These are phyloP conservation scores for Galeopterus variegatus DNA, from an alignment of 2,113 vertebrate genomes.

Conservation along the genomic window DNA sequence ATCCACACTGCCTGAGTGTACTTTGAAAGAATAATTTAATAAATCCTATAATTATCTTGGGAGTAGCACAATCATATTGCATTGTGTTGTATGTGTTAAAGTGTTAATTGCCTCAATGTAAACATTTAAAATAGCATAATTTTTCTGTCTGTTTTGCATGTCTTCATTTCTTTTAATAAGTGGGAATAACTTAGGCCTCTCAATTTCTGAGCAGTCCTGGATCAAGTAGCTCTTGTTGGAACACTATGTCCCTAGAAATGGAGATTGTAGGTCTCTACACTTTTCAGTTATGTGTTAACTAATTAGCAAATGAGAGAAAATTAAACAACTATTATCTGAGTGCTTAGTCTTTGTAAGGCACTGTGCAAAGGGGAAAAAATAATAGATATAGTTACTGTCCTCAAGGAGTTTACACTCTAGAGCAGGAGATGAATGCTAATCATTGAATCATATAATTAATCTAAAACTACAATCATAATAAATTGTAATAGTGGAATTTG, in stretches of 20 bases:
- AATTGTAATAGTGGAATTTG: background rate
- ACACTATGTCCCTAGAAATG: background rate
- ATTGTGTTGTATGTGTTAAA: background rate
- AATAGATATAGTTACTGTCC: background rate
- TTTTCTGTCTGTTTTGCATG: background rate
- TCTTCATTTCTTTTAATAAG: background rate
- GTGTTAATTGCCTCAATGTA: background rate
- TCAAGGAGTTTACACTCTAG: background rate
- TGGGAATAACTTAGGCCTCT: background rate
- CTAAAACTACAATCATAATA: background rate
- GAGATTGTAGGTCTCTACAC: background rate
- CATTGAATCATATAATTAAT: background rate
- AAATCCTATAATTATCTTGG: constrained; percentile 25
- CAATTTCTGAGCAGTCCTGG: background rate
- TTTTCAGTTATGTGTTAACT: background rate
- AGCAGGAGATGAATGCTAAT: background rate
- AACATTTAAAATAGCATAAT: constrained; percentile 42
- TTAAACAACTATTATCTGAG: background rate
- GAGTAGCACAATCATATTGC: background rate
- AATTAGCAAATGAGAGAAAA: constrained; percentile 18
- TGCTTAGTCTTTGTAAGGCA: background rate
- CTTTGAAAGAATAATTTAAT: background rate
- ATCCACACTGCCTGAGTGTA: background rate
- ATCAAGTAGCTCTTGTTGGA: background rate
- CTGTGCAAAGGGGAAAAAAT: background rate